Conservation (phyloP, 1,140 invertebrate species). For the Trichomalopsis sarcophagae region DNA sequence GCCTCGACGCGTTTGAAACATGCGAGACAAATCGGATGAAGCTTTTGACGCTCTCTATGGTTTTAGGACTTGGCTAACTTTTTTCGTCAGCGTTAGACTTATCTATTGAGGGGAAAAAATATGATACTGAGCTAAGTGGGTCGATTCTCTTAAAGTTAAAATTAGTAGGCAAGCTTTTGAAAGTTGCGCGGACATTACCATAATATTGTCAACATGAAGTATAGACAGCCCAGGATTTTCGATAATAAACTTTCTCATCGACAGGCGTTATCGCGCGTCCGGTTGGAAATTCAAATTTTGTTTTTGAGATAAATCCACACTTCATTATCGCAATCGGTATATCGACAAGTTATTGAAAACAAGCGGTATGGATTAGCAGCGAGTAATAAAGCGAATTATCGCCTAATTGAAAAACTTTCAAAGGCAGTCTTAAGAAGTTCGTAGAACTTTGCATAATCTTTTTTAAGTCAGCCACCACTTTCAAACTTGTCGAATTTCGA, state of each 20-base stretch:
- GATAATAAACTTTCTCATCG: background rate
- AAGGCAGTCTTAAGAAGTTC: background rate
- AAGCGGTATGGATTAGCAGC: background rate
- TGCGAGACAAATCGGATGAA: background rate
- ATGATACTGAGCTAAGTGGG: background rate
- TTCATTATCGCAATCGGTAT: background rate
- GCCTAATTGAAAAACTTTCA: background rate
- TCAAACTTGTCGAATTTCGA: background rate
- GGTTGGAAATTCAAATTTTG: background rate
- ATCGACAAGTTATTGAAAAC: background rate
- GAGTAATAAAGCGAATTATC: background rate
- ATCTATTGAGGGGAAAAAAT: background rate
- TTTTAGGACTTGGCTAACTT: background rate
- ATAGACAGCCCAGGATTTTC: background rate
- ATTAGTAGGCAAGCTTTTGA: background rate
- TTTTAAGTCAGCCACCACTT: background rate
- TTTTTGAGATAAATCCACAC: background rate
- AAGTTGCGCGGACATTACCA: background rate
- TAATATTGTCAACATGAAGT: conserved; percentile 4
- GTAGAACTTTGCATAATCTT: background rate
- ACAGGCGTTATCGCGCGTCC: background rate
- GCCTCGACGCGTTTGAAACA: background rate
- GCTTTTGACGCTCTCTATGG: background rate
- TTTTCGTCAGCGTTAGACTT: background rate
- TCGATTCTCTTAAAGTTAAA: background rate